Conservation (phyloP, 2,888 invertebrate genomes). For the Ennomos quercinarius region DNA sequence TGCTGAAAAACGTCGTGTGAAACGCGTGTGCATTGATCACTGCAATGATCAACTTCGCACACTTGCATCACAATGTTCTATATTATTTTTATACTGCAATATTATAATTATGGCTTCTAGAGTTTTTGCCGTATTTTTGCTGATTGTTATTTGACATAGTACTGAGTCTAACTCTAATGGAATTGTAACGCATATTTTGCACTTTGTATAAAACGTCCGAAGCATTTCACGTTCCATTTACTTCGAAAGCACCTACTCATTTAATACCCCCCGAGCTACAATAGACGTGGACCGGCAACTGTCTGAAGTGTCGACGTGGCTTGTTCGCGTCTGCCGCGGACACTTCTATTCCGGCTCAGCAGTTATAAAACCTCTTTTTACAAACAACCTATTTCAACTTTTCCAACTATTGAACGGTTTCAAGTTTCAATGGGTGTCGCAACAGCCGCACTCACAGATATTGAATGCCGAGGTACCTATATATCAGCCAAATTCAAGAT, state of each 20-base stretch:
- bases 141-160: too few species aligned
- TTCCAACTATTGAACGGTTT: conserved; percentile 27
- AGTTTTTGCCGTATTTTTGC: too few species aligned
- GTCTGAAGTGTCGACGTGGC: conserved; percentile 30
- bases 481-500: too few species aligned
- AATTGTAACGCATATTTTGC: too few species aligned
- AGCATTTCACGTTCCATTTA: neutral
- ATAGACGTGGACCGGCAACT: conserved; percentile 20
- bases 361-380: conserved; percentile 34
- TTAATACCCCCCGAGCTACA: conserved; percentile 16
- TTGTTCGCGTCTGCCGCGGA: conserved; percentile 31
- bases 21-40: too few species aligned
- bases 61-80: too few species aligned
- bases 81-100: too few species aligned
- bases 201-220: neutral
- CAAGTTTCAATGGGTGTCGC: conserved; percentile 30
- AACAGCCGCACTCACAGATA: conserved; percentile 27
- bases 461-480: conserved; percentile 16
- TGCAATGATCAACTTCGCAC: too few species aligned
- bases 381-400: conserved; percentile 28
- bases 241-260: conserved; percentile 6
- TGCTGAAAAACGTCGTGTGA: too few species aligned
- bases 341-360: conserved; percentile 37
- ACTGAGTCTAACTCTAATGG: too few species aligned
- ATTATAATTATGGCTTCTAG: too few species aligned